Evolutionary conservation across 2,797 vertebrate species (phyloP), one percentile per base, ranked within the genome.

Genomic region (Paratrypauchen microcephalus): DNA sequence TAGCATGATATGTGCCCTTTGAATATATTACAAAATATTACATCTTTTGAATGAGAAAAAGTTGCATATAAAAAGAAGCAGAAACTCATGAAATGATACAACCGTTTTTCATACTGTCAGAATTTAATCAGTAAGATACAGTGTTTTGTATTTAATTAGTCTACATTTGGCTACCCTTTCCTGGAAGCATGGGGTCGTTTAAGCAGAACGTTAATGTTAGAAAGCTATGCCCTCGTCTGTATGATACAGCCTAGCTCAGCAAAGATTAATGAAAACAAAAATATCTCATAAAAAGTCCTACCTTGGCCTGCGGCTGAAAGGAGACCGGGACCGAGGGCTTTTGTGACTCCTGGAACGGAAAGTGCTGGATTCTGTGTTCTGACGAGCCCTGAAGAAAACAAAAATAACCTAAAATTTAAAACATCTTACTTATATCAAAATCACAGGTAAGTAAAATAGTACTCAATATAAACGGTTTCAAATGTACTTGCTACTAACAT

Each of bases 301-400:
- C 97, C 97, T 97, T 93, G 95, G 94, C 93, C 96, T 95, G 84
- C 93, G 95, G 91, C 91, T 91, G 81, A 88, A 94, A 70, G 95
- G 95, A 45, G 96, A 98, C 82, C 92, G 94, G 77, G 94, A 85
- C 83, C 85, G 88, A 80, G 93, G 88, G 90, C 92, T 96, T 91
- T 92, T 95, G 82, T 93, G 91, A 79, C 88, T 89, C 90, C 84
- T 93, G 85, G 95, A 94, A 91, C 93, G 95, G 83, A 93, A 92
- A 87, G 93, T 91, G 92, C 92, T 95, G 81, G 94, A 91, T 83
- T 96, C 96, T 67, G 89, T 92, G 93, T 90, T 93, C 87, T 93
- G 95, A 91, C 93, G 95, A 93, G 95, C 96, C 94, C 97, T 99
- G 92, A 21, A 69, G 76, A 56, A 32, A 23, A 76, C 16, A 48